These are phyloP conservation scores for Vidua macroura DNA, from an alignment of 2,113 vertebrate genomes.

Conservation along the genomic window DNA sequence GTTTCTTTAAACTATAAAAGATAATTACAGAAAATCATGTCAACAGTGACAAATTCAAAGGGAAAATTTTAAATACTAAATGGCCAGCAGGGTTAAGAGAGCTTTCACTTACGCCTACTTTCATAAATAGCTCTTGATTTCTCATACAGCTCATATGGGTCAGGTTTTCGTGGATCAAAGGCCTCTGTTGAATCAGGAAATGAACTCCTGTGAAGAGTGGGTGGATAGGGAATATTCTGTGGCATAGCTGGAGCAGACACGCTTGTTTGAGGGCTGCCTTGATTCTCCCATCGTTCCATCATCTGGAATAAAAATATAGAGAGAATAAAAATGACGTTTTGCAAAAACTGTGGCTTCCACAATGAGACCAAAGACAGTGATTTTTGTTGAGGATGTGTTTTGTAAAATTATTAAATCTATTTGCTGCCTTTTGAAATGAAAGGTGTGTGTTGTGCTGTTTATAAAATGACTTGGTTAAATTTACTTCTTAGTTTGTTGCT, in stretches of 20 bases:
- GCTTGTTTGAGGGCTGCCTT: conserved; percentile 90
- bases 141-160: conserved; percentile 96
- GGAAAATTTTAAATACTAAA: not conserved
- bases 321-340: not conserved
- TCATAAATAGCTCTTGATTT: conserved; percentile 98
- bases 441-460: not conserved
- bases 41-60: not conserved
- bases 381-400: not conserved
- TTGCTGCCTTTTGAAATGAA: not conserved
- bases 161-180: conserved; percentile 93
- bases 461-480: not conserved
- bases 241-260: conserved; percentile 85
- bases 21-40: conserved; percentile 2
- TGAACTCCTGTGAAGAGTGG: conserved; percentile 88
- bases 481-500: not conserved
- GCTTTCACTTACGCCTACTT: conserved; percentile 98
- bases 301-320: conserved; percentile 79
- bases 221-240: conserved; percentile 88
- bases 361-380: not conserved
- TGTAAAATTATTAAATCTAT: not conserved
- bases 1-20: not conserved
- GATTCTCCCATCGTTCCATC: conserved; percentile 93
- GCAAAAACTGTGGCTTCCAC: not conserved
- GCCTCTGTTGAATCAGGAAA: conserved; percentile 91
- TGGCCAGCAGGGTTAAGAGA: conserved; percentile 26